A percentile compares a stretch with the other conserved stretches of the same genome.
Conservation (phyloP, 2,797 vertebrate genomes). For the Phaenicophaeus curvirostris region DNA sequence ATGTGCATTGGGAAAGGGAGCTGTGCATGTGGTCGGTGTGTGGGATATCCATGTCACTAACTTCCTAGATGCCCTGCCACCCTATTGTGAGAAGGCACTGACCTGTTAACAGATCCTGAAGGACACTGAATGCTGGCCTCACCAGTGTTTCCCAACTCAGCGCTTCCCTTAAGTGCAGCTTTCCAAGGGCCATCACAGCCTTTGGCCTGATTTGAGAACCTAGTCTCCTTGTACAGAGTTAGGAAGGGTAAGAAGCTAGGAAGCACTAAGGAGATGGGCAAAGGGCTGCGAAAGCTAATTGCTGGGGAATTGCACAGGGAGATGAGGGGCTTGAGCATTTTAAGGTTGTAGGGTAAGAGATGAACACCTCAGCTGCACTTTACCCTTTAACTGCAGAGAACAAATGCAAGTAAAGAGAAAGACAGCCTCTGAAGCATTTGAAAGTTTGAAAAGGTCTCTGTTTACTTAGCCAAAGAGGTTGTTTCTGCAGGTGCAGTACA, state of each 20-base stretch:
- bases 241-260: not conserved
- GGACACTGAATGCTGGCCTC: not conserved
- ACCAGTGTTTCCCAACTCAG: not conserved
- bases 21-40: accelerated
- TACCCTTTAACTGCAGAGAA: not conserved
- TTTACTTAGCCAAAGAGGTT: not conserved
- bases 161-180: not conserved
- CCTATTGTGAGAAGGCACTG: not conserved
- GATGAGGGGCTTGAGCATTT: no score
- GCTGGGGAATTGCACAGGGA: not conserved
- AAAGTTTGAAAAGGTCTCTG: not conserved
- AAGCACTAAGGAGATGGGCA: not conserved
- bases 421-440: not conserved
- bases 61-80: not conserved
- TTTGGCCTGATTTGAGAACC: not conserved
- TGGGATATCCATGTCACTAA: not conserved
- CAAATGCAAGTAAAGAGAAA: not conserved
- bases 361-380: not conserved
- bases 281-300: not conserved
- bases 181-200: not conserved
- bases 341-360: not conserved
- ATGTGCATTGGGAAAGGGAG: not conserved
- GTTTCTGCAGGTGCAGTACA: not conserved
- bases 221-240: not conserved
- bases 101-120: not conserved